Conservation (phyloP, 2,797 vertebrate species). For the Silurus aristotelis region DNA sequence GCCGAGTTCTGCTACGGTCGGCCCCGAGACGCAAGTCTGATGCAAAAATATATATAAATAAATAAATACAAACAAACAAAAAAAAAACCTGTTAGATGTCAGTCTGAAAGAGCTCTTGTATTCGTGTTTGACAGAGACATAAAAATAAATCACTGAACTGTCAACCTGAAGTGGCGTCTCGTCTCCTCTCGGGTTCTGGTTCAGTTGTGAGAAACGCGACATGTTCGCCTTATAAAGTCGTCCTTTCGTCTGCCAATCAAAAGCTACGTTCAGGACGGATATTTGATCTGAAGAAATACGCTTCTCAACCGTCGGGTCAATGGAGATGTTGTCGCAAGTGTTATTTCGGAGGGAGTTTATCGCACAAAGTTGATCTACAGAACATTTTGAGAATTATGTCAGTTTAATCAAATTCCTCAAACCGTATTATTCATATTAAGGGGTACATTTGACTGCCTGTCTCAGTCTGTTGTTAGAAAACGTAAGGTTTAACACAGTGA, state of each 20-base stretch:
- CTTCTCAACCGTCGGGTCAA: not conserved
- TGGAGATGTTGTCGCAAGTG: not conserved
- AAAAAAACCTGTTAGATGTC: not conserved
- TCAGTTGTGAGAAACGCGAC: slow-evolving; percentile 16
- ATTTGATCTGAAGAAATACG: not conserved
- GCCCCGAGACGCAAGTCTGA: not conserved
- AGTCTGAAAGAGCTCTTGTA: slow-evolving; percentile 32
- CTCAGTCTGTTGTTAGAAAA: too few relatives aligned
- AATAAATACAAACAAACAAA: too few relatives aligned
- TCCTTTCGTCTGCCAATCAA: slow-evolving; percentile 35
- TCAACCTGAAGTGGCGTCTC: slow-evolving; percentile 35
- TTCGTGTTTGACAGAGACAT: slow-evolving; percentile 37
- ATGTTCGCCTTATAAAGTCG: slow-evolving; percentile 41
- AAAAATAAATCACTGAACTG: slow-evolving; percentile 51
- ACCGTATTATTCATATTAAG: too few relatives aligned
- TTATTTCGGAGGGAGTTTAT: not conserved
- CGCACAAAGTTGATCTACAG: not conserved
- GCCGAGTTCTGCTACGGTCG: slow-evolving; percentile 12
- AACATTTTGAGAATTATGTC: not conserved
- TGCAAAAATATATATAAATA: slow-evolving; percentile 10
- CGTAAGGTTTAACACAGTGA: too few relatives aligned
- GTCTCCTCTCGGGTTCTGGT: slow-evolving; percentile 22
- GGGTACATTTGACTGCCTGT: not conserved
- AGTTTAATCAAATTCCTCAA: not conserved
- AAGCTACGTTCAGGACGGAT: not conserved